A percentile compares a stretch with the other conserved stretches of the same genome.
These are phyloP conservation scores for Poeciliopsis prolifica DNA, from an alignment of 2,113 vertebrate species.

Conservation along the genomic window DNA sequence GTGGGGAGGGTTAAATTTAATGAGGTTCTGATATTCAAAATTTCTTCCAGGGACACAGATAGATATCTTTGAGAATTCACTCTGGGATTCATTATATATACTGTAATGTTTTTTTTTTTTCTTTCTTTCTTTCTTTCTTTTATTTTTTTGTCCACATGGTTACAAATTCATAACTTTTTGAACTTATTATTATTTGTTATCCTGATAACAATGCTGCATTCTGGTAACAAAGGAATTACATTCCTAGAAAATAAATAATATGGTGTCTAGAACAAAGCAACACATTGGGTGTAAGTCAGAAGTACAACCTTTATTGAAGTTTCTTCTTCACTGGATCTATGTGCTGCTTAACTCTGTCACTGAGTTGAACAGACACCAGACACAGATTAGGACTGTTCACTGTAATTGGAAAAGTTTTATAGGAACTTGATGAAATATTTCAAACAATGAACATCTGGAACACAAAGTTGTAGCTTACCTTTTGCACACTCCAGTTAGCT, in stretches of 20 bases:
- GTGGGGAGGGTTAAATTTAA: slow-evolving; percentile 35
- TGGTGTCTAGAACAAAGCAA: not conserved
- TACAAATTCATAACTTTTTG: slow-evolving; percentile 3
- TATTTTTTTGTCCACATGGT: slow-evolving; percentile 7
- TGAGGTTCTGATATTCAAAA: slow-evolving; percentile 17
- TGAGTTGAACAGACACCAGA: slow-evolving; percentile 23
- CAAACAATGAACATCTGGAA: no score
- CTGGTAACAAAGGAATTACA: not conserved
- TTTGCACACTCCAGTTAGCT: no score
- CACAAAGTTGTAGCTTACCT: no score
- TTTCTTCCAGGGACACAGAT: slow-evolving; percentile 28
- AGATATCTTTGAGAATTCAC: slow-evolving; percentile 5
- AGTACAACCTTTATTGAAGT: slow-evolving; percentile 18
- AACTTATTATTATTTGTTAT: not conserved
- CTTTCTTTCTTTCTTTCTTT: not conserved
- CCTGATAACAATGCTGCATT: not conserved
- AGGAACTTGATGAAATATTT: not conserved
- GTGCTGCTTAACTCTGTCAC: slow-evolving; percentile 18
- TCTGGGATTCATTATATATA: slow-evolving; percentile 18
- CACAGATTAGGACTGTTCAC: not conserved
- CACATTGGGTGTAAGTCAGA: slow-evolving; percentile 8
- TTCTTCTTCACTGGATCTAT: slow-evolving; percentile 19
- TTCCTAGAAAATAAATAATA: not conserved
- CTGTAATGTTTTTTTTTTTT: not conserved
- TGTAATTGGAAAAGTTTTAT: not conserved